These are phyloP conservation scores for Nomada lathburiana DNA, from an alignment of 2,888 invertebrate species.

Conservation along the genomic window DNA sequence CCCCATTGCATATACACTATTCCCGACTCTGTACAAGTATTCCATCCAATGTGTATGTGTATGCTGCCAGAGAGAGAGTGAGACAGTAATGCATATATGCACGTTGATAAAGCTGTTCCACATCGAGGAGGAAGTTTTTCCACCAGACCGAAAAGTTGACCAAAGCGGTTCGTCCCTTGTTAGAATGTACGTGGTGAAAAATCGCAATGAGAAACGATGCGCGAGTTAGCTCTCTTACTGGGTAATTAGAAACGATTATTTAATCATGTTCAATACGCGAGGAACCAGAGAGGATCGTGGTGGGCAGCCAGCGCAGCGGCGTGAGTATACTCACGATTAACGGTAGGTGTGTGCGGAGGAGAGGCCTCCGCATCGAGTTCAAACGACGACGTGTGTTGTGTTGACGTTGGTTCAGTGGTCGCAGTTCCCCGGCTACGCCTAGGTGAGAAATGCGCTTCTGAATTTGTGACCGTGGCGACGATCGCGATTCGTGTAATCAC, in stretches of 20 bases:
- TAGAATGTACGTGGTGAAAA: conserved; percentile 13
- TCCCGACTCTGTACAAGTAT: conserved; percentile 28
- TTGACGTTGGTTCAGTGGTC: conserved; percentile 44
- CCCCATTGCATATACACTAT: neutral
- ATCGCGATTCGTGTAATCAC: conserved; percentile 53
- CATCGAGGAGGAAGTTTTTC: neutral
- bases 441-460: conserved; percentile 67
- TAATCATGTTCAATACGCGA: conserved; percentile 78
- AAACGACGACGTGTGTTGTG: conserved; percentile 29
- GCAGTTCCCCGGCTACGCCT: conserved; percentile 69
- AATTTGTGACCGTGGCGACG: conserved; percentile 50
- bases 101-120: conserved; percentile 4
- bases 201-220: conserved; percentile 51
- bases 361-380: conserved; percentile 8
- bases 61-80: too few relatives aligned
- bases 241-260: conserved; percentile 76
- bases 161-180: conserved; percentile 11
- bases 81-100: neutral
- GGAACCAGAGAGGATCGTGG: conserved; percentile 62
- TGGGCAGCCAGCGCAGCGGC: conserved; percentile 51
- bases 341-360: conserved; percentile 51
- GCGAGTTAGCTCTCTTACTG: conserved; percentile 51
- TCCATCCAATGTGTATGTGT: too few relatives aligned
- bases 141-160: conserved; percentile 6
- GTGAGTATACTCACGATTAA: conserved; percentile 60